phyloP scores from a whole-genome alignment of 2,888 invertebrate species.

The Oxystoma pomonae region DNA sequence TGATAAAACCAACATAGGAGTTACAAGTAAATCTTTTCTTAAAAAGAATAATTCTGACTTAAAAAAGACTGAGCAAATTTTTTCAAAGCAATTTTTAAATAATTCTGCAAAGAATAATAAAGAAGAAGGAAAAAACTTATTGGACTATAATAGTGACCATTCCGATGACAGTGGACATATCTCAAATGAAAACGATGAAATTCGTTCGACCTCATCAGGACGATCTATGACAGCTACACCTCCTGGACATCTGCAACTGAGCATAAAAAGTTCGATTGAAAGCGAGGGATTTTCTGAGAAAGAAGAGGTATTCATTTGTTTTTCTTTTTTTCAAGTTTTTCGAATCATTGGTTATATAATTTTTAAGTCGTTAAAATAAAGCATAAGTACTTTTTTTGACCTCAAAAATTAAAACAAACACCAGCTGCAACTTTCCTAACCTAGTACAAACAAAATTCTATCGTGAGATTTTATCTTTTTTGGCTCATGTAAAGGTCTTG shows the following conservation, averaged over 20 bases:
- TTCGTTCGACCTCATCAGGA: constrained; percentile 26
- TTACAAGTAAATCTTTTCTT: neutral
- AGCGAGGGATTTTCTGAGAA: neutral
- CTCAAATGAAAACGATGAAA: constrained; percentile 61
- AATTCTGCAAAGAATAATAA: constrained; percentile 21
- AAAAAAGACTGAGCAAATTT: constrained; percentile 29
- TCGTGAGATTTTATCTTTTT: no score
- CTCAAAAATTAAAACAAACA: no score
- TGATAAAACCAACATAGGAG: constrained; percentile 23
- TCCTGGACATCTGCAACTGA: neutral
- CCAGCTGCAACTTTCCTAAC: no score
- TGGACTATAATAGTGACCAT: constrained; percentile 61
- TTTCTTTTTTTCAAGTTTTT: constrained; percentile 78
- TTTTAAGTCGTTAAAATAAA: no score
- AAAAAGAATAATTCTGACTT: constrained; percentile 22
- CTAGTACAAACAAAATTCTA: no score
- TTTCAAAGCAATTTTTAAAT: constrained; percentile 26
- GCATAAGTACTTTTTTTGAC: no score
- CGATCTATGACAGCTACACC: constrained; percentile 15
- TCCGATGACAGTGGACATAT: constrained; percentile 79
- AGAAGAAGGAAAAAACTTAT: constrained; percentile 6
- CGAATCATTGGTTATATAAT: no score
- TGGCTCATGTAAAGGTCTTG: no score
- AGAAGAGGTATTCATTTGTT: neutral
- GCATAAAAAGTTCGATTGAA: neutral